Evolutionary conservation across 2,113 vertebrate species (phyloP), one percentile per base, ranked within the genome.

Genomic region (Dromas ardeola): DNA sequence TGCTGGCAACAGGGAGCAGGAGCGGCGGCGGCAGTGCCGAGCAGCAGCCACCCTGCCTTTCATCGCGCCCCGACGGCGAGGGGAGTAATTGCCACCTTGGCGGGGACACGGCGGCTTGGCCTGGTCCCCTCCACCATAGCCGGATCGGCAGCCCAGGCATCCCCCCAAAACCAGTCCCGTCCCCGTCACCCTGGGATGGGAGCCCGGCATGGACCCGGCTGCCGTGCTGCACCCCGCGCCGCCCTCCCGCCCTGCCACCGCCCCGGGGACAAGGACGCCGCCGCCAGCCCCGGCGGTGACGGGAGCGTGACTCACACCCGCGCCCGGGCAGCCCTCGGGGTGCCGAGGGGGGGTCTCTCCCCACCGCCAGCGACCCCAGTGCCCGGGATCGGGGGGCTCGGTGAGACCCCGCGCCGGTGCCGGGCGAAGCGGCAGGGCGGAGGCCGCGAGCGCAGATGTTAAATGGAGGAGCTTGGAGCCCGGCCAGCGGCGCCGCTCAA

Each of bases 401-500:
- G 69, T 7, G 63, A 22, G 29, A 17, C 2, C 34, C 49, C 2
- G 7, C 3, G 4, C 43, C 6, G 5, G 29, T 20, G 84, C 56
- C 1, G 5, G 88, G 88, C 0, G 25, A 67, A 50, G 82, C 47
- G 1, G 77, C 74, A 90, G 95, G 96, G 96, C 58, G 91, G 89
- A 80, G 91, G 95, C 88, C 0, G 13, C 6, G 16, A 80, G 78
- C 29, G 32, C 88, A 93, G 91, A 90, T 56, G 13, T 22, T 96
- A 95, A 97, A 95, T 96, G 96, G 96, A 96, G 95, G 93, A 58
- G 74, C 89, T 90, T 95, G 96, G 85, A 94, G 79, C 73, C 34
- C 5, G 1, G 94, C 95, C 95, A 95, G 86, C 67, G 5, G 72
- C 16, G 4, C 90, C 6, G 76, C 90, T 67, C 49, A 6, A 4